These are phyloP conservation scores for Cyanoliseus patagonus DNA, from an alignment of 2,113 vertebrate genomes.

Conservation along the genomic window DNA sequence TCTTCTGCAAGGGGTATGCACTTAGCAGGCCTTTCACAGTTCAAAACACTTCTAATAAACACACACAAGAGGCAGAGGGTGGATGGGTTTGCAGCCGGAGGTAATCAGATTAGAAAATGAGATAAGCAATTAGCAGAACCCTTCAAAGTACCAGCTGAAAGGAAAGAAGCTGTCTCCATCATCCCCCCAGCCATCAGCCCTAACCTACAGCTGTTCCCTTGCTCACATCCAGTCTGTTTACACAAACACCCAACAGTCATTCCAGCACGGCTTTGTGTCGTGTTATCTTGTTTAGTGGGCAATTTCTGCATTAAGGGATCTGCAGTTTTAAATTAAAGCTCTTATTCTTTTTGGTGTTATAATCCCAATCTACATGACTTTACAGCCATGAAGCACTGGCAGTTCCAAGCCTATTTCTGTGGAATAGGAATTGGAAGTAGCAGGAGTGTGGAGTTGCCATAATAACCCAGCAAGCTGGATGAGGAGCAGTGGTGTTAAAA, in stretches of 20 bases:
- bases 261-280: constrained; percentile 12
- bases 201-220: not conserved
- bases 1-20: not conserved
- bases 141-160: constrained; percentile 1
- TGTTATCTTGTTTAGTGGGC: constrained; percentile 46
- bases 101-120: constrained; percentile 1
- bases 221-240: not conserved
- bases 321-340: constrained; percentile 22
- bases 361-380: constrained; percentile 65
- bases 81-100: constrained; percentile 20
- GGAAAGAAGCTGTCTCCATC: not conserved
- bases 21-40: constrained; percentile 17
- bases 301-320: constrained; percentile 63
- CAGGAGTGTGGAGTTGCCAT: not conserved
- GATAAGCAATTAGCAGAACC: constrained; percentile 24
- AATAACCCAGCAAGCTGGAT: not conserved
- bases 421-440: not conserved
- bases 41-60: not conserved
- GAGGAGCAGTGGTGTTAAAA: not conserved
- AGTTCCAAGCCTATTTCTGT: not conserved
- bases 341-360: constrained; percentile 61
- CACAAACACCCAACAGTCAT: not conserved
- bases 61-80: not conserved
- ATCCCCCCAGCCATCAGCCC: not conserved
- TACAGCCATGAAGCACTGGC: constrained; percentile 31